Base-by-base conservation (phyloP, 2,113 vertebrate species). In the Boleophthalmus pectinirostris region DNA sequence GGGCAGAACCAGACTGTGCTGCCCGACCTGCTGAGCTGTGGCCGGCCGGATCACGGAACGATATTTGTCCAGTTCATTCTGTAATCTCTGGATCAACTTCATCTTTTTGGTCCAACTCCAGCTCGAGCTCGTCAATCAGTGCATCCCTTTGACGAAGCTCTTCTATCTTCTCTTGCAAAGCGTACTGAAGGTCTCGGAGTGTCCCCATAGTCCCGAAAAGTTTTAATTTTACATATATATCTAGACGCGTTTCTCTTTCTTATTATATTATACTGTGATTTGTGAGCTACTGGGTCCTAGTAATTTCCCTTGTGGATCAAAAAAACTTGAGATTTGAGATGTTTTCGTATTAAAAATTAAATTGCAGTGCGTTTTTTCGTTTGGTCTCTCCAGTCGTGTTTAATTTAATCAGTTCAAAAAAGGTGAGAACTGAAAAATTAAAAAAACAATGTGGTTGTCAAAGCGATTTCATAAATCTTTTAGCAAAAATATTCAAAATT, bases 61-160 rank as follows among this genome's bases (percentile, higher is more conserved):
- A 88, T 98, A 99, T 93, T 98, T 98, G 90, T 99, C 97, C 92
- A 99, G 94, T 86, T 99, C 97, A 69, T 95, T 98, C 88, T 98
- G 97, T 70, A 99, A 94, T 87, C 95, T 95, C 92, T 98, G 97
- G 88, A 99, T 99, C 90, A 99, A 91, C 88, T n/a, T 99, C 97
- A 74, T 99, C 97, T 81, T 99, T 99, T 92, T 98, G 97, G 76
- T 99, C 97, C 81, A 99, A 91, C 93, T 99, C 97, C 82, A 99
- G 92, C 90, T 99, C 97, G 92, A 99, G 95, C 92, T 99, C 97
- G 66, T 99, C 97, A 54, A 99, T 99, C 82, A 99, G 95, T 7
- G 96, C 95, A 88, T 99, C 97, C 51, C 97, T 92, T 90, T 99
- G 97, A 82, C 97, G 92, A 84, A 98, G 94, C 91, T 99, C 97